Evolutionary conservation across 2,797 vertebrate species (phyloP), one percentile per base, ranked within the genome.

Genomic region (Tragopan temminckii): DNA sequence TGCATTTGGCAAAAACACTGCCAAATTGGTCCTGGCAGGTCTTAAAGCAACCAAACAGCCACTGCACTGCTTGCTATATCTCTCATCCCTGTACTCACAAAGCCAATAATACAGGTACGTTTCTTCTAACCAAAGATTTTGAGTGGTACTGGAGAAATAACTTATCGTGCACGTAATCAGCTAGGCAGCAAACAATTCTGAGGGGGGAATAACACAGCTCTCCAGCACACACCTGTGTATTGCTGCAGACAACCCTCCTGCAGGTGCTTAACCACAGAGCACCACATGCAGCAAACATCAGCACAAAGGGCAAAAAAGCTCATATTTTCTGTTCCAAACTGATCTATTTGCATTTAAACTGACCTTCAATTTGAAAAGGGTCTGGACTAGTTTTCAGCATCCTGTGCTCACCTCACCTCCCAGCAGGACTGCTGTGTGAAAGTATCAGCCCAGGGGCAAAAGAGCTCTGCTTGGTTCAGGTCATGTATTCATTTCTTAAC

Each of bases 1-100:
- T 52, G 13, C 31, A 67, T 80, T 94, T 97, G 96, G 93, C 93
- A 95, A 84, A 95, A 92, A 38, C 71, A 59, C 70, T 70, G 72
- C 80, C 93, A 86, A 92, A 80, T 10, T 16, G 8, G 61, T 40
- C 64, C 43, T 76, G 76, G 76, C 71, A 85, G 48, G 38, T 69
- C 59, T 90, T 75, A 71, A 88, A 93, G 85, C 61, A 64, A 58
- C 50, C 40, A 50, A 67, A 57, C 12, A 55, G 35, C 35, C 71
- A 52, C 21, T 58, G 59, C 4, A 3, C 71, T n/a, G 64, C 64
- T 86, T 70, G 61, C 52, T 68, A 64, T 68, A 78, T 42, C 55
- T 77, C 55, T 74, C 36, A 43, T 83, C 61, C 42, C 40, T 33
- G 17, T 36, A 69, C 21, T 74, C 19, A 92, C 25, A 70, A 80